A percentile compares a stretch with the other conserved stretches of the same genome.
Conservation (phyloP, 2,113 vertebrate species). For the Catharus minimus region DNA sequence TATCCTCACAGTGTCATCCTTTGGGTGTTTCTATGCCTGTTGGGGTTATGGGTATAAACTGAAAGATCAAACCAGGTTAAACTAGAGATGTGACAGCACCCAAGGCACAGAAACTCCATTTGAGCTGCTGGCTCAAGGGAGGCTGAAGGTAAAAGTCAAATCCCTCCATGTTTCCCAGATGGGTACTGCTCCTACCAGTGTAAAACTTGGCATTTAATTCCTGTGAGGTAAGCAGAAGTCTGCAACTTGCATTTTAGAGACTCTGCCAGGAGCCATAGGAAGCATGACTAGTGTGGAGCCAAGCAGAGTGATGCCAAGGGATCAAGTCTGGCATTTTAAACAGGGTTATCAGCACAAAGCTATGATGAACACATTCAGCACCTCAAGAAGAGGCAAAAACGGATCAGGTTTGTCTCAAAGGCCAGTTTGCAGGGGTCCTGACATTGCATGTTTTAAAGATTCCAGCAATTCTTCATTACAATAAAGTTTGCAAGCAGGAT, state of each 20-base stretch:
- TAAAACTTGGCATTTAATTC: not conserved
- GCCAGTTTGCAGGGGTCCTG: not conserved
- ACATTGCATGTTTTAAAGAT: not conserved
- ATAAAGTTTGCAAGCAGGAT: not conserved
- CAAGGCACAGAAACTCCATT: not conserved
- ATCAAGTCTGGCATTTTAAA: not conserved
- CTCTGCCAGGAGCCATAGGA: not conserved
- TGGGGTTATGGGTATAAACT: not conserved
- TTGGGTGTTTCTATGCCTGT: not conserved
- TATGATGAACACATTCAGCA: not conserved
- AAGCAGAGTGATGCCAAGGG: not conserved
- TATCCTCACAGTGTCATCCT: not conserved
- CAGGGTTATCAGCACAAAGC: not conserved
- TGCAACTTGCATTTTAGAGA: not conserved
- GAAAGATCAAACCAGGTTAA: conserved; percentile 1
- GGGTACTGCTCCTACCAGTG: not conserved
- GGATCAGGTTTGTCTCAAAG: not conserved
- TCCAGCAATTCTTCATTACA: not conserved
- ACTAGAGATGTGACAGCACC: not conserved
- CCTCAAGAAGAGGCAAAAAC: not conserved
- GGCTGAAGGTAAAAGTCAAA: not conserved
- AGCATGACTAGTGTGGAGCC: not conserved
- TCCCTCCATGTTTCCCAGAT: not conserved
- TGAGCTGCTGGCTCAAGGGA: not conserved
- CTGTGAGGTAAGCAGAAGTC: not conserved